Evolutionary conservation across 2,113 vertebrate species (phyloP), one percentile per base, ranked within the genome.

Genomic region (Lipotes vexillifer): DNA sequence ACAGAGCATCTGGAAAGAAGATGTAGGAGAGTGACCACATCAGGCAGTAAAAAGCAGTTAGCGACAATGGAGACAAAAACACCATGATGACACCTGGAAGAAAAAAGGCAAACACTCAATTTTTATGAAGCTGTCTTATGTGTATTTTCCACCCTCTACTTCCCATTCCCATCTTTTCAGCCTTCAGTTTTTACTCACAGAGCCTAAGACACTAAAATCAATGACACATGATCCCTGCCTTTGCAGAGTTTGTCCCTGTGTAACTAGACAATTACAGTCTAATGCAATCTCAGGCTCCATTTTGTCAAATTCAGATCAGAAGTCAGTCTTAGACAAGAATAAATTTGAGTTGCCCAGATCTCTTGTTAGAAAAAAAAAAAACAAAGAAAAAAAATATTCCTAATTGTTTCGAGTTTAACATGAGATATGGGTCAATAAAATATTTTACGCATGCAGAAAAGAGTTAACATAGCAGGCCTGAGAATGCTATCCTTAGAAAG

Each of bases 1-100:
- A 99, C 33, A 99, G 93, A 29, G 98, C 98, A 1, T 98, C 99
- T 9, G 99, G 99, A 97, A 99, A 99, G 98, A 99, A 88, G 94
- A 99, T 99, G 98, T 99, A 99, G 52, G 99, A 99, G 10, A 98
- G 95, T 0, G 99, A 99, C 99, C 99, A 99, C n/a, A 99, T 94
- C 95, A 99, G 98, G 97, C 99, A 99, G 97, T 99, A 99, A 46
- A 99, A 91, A 3, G 99, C 99, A 0, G 98, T 99, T 55, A 99
- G 87, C 0, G 96, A 97, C 38, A 99, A 98, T 0, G 99, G 99
- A 3, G 97, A 99, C 97, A 99, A 99, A 96, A 99, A 98, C 68
- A 99, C 96, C 87, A 99, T 98, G 69, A 95, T 23, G 86, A 99
- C 95, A 68, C 99, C 99, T 99, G 93, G 52, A 69, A 14, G 52